Evolutionary conservation across 1,140 invertebrate genomes (phyloP).

Genomic region (Camponotus vicinus): DNA sequence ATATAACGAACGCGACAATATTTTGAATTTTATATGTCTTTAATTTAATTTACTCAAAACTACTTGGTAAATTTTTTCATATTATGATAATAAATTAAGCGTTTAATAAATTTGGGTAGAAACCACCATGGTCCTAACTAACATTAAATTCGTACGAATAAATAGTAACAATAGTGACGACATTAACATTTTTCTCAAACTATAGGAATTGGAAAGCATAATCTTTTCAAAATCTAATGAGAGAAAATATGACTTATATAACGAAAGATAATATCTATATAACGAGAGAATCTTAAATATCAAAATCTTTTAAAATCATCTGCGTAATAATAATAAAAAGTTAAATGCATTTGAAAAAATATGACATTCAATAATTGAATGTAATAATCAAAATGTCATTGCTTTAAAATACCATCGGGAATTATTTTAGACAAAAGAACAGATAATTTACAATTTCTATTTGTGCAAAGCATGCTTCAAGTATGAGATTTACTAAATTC

Average conservation of each 20-base stretch:
- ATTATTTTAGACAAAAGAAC: neutral
- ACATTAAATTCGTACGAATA: too few species aligned
- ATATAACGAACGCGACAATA: neutral
- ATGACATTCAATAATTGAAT: neutral
- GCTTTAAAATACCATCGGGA: neutral
- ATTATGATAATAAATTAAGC: too few species aligned
- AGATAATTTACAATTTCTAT: neutral
- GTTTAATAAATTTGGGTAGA: too few species aligned
- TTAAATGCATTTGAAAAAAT: conserved; percentile 1
- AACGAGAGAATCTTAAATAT: neutral
- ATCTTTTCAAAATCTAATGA: too few species aligned
- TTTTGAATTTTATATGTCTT: neutral
- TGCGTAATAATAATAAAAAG: neutral
- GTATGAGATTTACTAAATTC: neutral
- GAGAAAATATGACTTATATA: too few species aligned
- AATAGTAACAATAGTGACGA: too few species aligned
- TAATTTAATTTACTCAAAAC: neutral
- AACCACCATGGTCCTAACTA: too few species aligned
- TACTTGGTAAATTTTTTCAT: neutral
- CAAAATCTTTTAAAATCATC: neutral
- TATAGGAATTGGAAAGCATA: too few species aligned
- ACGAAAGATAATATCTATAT: too few species aligned
- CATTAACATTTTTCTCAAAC: too few species aligned
- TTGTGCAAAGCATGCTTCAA: neutral
- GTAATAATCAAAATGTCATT: neutral